Conservation (phyloP, 2,888 invertebrate genomes). For the Tricholauxania praeusta region DNA sequence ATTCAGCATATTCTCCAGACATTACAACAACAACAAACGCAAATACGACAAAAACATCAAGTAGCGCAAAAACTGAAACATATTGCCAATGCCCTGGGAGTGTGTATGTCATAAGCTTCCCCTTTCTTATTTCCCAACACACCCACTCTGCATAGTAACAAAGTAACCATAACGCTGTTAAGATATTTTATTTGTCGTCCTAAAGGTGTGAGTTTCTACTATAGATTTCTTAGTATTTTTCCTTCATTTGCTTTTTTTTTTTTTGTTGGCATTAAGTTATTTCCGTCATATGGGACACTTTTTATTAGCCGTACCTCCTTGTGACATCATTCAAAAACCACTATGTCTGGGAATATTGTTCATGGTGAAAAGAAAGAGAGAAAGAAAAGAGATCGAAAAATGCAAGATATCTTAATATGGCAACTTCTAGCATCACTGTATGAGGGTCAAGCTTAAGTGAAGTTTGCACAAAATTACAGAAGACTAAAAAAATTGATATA, state of each 20-base stretch:
- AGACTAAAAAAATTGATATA: too few relatives aligned
- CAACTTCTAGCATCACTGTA: too few relatives aligned
- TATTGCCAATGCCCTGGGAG: slow-evolving; percentile 29
- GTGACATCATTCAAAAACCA: background rate
- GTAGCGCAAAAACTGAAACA: slow-evolving; percentile 19
- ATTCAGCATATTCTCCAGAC: slow-evolving; percentile 32
- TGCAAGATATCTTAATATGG: too few relatives aligned
- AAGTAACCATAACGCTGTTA: background rate
- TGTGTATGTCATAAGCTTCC: background rate
- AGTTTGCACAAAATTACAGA: too few relatives aligned
- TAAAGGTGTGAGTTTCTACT: background rate
- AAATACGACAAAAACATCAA: slow-evolving; percentile 23
- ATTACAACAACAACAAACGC: slow-evolving; percentile 31
- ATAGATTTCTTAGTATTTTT: slow-evolving; percentile 2
- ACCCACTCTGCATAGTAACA: background rate
- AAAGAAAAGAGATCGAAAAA: too few relatives aligned
- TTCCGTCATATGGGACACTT: background rate
- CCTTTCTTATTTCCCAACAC: background rate
- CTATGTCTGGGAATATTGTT: background rate
- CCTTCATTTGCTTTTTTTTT: background rate
- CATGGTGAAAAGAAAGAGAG: too few relatives aligned
- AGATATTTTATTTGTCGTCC: slow-evolving; percentile 17
- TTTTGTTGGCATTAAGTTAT: background rate
- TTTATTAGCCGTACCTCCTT: background rate
- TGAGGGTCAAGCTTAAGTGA: too few relatives aligned